phyloP scores from a whole-genome alignment of 1,140 invertebrate species.

The Neodiprion fabricii region DNA sequence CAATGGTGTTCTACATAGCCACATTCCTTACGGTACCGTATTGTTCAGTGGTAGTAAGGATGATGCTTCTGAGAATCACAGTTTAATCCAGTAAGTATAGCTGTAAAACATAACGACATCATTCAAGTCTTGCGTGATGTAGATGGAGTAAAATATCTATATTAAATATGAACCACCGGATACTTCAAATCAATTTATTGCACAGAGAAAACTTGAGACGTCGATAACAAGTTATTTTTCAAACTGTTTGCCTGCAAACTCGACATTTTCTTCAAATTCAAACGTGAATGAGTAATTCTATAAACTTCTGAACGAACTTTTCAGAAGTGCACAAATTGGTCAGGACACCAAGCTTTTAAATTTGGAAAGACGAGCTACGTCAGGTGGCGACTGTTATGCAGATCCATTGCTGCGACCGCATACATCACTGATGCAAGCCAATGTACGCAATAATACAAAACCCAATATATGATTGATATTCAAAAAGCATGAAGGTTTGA shows the following conservation, averaged over 20 bases:
- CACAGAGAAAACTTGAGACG: no score
- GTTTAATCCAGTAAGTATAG: not conserved
- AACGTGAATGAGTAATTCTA: no score
- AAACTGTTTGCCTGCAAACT: no score
- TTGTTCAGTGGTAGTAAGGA: constrained; percentile 51
- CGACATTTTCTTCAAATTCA: no score
- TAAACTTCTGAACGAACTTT: not conserved
- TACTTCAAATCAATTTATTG: no score
- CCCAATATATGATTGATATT: not conserved
- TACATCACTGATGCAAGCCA: constrained; percentile 37
- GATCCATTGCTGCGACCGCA: constrained; percentile 41
- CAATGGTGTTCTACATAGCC: constrained; percentile 68
- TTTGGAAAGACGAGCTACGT: constrained; percentile 34
- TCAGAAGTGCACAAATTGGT: constrained; percentile 2
- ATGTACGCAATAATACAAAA: not conserved
- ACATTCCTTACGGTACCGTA: constrained; percentile 57
- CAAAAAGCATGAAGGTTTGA: no score
- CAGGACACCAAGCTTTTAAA: constrained; percentile 31
- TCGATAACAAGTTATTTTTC: no score
- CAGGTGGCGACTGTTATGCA: constrained; percentile 32
- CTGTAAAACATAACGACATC: no score
- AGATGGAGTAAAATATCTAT: no score
- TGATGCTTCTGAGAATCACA: not conserved
- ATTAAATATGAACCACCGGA: no score
- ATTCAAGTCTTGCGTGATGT: no score